Evolutionary conservation across 2,113 vertebrate genomes (phyloP).

Genomic region (Patagioenas fasciata): DNA sequence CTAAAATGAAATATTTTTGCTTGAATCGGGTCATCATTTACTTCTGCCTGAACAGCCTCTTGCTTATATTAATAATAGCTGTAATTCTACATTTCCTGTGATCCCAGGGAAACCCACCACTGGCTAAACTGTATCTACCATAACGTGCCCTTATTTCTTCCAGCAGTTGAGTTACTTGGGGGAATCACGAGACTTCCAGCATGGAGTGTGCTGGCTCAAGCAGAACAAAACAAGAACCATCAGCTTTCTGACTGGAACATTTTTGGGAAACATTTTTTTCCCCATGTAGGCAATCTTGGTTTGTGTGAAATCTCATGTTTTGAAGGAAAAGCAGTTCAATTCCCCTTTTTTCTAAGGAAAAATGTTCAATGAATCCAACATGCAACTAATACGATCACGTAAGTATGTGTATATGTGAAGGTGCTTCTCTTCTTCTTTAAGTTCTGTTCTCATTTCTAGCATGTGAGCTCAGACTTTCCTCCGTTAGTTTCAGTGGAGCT

Average conservation of each 20-base stretch:
- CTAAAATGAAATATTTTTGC: conserved; percentile 32
- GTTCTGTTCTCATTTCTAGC: background rate
- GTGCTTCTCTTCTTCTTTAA: background rate
- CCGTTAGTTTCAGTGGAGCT: background rate
- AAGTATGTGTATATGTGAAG: background rate
- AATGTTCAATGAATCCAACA: background rate
- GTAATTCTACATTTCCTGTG: background rate
- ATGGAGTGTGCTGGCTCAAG: background rate
- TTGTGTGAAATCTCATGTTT: background rate
- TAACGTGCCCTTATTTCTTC: background rate
- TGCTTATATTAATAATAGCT: background rate
- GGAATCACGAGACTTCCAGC: background rate
- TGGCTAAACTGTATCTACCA: background rate
- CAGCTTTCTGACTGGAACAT: background rate
- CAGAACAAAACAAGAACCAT: background rate
- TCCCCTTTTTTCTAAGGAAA: background rate
- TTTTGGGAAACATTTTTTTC: background rate
- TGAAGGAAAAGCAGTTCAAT: background rate
- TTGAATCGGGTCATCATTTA: conserved; percentile 20
- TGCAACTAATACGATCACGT: background rate
- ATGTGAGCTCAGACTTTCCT: background rate
- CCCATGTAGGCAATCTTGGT: background rate
- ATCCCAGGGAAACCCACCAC: background rate
- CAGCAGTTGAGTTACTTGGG: background rate
- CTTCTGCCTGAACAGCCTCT: background rate